Percentiles rank a stretch among this genome's conserved stretches.
phyloP scores from a whole-genome alignment of 2,888 invertebrate genomes.

The Dicyrtomina minuta region DNA sequence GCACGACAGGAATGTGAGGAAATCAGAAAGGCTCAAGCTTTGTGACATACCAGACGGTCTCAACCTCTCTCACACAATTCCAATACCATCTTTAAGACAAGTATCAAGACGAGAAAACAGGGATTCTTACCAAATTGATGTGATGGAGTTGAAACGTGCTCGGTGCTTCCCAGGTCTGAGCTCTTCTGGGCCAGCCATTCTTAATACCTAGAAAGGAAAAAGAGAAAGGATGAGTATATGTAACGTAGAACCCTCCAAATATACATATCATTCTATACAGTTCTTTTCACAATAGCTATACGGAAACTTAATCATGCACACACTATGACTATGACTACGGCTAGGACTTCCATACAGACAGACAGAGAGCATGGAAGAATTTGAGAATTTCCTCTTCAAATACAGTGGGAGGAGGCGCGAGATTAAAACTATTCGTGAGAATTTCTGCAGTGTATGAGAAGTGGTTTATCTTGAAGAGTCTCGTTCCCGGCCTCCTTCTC shows the following conservation, averaged over 20 bases:
- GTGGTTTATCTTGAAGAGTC: slow-evolving; percentile 13
- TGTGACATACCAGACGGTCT: slow-evolving; percentile 13
- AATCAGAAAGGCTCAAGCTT: neutral
- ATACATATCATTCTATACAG: no score
- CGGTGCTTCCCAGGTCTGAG: slow-evolving; percentile 22
- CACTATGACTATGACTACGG: neutral
- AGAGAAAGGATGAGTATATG: slow-evolving; percentile 21
- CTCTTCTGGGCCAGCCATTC: slow-evolving; percentile 21
- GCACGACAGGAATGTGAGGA: slow-evolving; percentile 49
- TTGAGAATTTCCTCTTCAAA: slow-evolving; percentile 6
- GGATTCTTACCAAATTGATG: slow-evolving; percentile 50
- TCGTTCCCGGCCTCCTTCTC: neutral
- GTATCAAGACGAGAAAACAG: neutral
- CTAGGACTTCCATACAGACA: neutral
- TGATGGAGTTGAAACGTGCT: slow-evolving; percentile 47
- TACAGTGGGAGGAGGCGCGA: neutral
- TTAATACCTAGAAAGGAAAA: slow-evolving; percentile 21
- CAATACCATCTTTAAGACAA: neutral
- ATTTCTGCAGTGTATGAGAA: slow-evolving; percentile 15
- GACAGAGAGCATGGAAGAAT: neutral
- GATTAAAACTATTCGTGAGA: slow-evolving; percentile 24
- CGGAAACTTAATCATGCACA: neutral
- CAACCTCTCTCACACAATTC: neutral
- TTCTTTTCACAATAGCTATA: no score
- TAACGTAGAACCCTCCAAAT: no score